Conservation (phyloP, 2,797 vertebrate genomes). For the Oophaga sylvatica region DNA sequence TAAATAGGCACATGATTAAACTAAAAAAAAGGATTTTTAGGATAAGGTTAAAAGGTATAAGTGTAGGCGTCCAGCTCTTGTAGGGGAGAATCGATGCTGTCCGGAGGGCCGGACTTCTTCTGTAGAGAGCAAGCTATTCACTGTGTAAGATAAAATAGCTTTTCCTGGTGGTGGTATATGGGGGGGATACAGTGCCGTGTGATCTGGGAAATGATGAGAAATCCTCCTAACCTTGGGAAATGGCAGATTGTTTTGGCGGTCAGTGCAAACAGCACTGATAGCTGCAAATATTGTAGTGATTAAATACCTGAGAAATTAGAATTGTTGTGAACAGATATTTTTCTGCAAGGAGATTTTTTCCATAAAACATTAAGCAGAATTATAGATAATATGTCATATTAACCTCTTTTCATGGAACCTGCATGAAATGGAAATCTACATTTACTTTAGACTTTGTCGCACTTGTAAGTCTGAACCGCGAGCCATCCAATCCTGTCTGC, state of each 20-base stretch:
- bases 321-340: too few relatives aligned
- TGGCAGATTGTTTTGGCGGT: not conserved
- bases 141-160: not conserved
- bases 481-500: too few relatives aligned
- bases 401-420: too few relatives aligned
- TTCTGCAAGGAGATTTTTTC: too few relatives aligned
- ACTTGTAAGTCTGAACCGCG: too few relatives aligned
- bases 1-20: too few relatives aligned
- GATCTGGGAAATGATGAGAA: not conserved
- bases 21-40: not conserved
- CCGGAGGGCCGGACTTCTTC: not conserved
- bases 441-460: too few relatives aligned
- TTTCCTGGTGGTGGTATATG: not conserved
- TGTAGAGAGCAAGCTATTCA: not conserved
- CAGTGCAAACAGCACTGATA: not conserved
- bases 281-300: not conserved
- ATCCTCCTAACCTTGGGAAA: not conserved
- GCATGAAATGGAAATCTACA: too few relatives aligned
- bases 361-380: too few relatives aligned
- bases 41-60: not conserved
- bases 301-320: too few relatives aligned
- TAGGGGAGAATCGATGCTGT: not conserved
- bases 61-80: not conserved
- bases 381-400: too few relatives aligned
- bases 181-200: not conserved